These are phyloP conservation scores for Oxygymnocypris stewartii DNA, from an alignment of 2,113 vertebrate species.

Conservation along the genomic window DNA sequence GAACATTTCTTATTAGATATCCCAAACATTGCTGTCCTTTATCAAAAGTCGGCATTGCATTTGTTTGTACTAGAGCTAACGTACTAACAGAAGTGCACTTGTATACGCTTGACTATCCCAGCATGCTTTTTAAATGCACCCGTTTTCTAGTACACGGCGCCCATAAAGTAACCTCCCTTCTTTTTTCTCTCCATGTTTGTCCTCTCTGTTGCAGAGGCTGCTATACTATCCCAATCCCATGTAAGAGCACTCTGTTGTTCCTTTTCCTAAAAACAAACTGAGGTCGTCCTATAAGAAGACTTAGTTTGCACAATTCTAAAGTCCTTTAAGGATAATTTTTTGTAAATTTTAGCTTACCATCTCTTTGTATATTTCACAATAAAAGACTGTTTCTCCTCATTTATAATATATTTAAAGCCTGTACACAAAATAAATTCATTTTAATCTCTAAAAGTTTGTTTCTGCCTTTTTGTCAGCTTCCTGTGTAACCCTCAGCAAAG, in stretches of 20 bases:
- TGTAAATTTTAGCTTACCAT: constrained; percentile 65
- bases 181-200: constrained; percentile 69
- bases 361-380: constrained; percentile 81
- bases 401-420: constrained; percentile 82
- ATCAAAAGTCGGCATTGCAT: neutral
- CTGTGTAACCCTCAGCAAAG: constrained; percentile 1
- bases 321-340: constrained; percentile 23
- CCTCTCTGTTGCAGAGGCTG: constrained; percentile 89
- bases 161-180: neutral
- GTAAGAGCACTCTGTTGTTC: constrained; percentile 79
- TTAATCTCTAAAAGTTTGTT: constrained; percentile 79
- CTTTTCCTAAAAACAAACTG: constrained; percentile 58
- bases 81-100: constrained; percentile 27
- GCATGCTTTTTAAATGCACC: constrained; percentile 22
- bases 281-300: constrained; percentile 58
- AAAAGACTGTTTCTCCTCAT: constrained; percentile 79
- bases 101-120: neutral
- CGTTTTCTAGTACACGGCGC: neutral
- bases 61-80: neutral
- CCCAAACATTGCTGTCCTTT: neutral
- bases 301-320: constrained; percentile 56
- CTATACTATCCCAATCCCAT: constrained; percentile 73
- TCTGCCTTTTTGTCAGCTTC: constrained; percentile 79
- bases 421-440: constrained; percentile 90
- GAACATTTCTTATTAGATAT: neutral